Base-by-base conservation (phyloP, 2,797 vertebrate genomes). In the Heterohyrax brucei region DNA sequence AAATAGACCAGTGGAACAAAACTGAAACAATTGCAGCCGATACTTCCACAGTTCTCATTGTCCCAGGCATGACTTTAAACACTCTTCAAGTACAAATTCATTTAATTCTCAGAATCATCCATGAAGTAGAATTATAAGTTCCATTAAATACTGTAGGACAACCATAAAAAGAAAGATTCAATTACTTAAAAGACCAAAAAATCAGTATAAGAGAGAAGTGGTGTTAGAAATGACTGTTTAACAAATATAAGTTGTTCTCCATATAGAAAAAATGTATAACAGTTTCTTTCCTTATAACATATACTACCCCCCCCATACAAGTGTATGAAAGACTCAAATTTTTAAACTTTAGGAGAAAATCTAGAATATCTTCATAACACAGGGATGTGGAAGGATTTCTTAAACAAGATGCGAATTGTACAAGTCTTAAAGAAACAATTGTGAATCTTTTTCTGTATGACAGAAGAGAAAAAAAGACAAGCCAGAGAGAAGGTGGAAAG, bases 21-120 rank as follows among this genome's bases (percentile, higher is more conserved):
- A 3, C 2, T 7, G 56, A 22, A 2, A 10, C 5, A 26, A 4
- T 10, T 4, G 0, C 30, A 24, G 0, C 30, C 26, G 28, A 10
- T 7, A 12, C 0, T 10, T 2, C 10, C 3, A 2, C 7, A 1
- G 48, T 33, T 28, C 56, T 21, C 16, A 8, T 33, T 30, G 24
- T 59, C 24, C 78, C 19, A 13, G 44, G 18, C 24, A 1, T 24
- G 18, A 1, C 22, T 53, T 53, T 33, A 39, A 9, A 59, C 24
- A 48, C 0, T 33, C 46, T 50, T 33, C 61, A 14, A 19, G 30
- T 19, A 4, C 3, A 61, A 10, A 28, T 28, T 30, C 73, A 56
- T 24, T 53, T 3, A 19, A 9, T 39, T 13, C 56, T 30, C 18
- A 2, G 26, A 7, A 10, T 80, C 21, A 8, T 16, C 22, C 3